Evolutionary conservation across 1,140 invertebrate genomes (phyloP).

Genomic region (Teleopsis dalmanni): DNA sequence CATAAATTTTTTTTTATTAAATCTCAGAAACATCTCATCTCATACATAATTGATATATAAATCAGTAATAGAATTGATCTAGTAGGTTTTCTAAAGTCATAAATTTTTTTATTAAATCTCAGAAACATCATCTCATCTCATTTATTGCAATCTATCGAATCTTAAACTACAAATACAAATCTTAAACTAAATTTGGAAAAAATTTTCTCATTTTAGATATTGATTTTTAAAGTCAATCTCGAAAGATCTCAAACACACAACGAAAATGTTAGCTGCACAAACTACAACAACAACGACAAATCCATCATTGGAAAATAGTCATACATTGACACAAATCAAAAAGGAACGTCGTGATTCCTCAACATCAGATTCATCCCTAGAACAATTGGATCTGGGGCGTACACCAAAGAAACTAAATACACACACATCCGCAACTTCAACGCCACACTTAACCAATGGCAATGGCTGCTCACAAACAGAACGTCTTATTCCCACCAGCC

Average conservation of each 20-base stretch:
- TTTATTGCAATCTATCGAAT: too few species aligned
- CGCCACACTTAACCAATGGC: constrained; percentile 19
- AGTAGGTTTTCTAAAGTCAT: too few species aligned
- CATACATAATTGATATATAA: too few species aligned
- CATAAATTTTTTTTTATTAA: too few species aligned
- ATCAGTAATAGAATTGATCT: too few species aligned
- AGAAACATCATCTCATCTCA: too few species aligned
- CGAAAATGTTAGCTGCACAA: constrained; percentile 9
- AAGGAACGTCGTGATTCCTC: constrained; percentile 37
- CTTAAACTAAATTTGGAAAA: too few species aligned
- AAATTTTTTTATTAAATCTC: too few species aligned
- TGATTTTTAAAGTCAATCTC: not conserved
- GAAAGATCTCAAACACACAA: not conserved
- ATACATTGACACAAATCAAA: constrained; percentile 10
- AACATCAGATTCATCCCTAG: constrained; percentile 41
- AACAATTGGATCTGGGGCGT: constrained; percentile 37
- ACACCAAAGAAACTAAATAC: constrained; percentile 39
- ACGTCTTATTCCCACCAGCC: constrained; percentile 10
- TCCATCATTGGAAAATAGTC: not conserved
- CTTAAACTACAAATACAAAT: too few species aligned
- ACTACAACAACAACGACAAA: constrained; percentile 5
- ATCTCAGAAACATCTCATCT: too few species aligned
- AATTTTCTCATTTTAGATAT: not conserved
- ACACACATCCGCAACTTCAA: constrained; percentile 28
- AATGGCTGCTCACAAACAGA: not conserved